A percentile compares a stretch with the other conserved stretches of the same genome.
Evolutionary conservation across 2,797 vertebrate genomes (phyloP).

Genomic region (Eremophila alpestris): DNA sequence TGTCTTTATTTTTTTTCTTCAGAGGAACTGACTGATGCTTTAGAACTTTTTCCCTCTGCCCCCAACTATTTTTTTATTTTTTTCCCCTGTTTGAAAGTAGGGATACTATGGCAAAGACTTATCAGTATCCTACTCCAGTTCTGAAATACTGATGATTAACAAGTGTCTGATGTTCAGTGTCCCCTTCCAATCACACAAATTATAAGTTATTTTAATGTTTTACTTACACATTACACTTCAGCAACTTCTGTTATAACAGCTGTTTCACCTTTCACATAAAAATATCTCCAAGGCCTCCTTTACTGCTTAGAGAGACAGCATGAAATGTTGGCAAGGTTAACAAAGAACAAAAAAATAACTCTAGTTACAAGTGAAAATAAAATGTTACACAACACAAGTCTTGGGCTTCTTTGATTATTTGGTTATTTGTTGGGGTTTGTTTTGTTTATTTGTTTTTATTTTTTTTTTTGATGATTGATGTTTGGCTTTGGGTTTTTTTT

Average conservation of each 20-base stretch:
- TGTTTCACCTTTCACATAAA: background rate
- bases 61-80: no score
- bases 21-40: background rate
- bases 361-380: background rate
- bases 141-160: background rate
- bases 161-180: background rate
- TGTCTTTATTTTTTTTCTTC: background rate
- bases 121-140: background rate
- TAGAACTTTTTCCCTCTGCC: rapidly evolving
- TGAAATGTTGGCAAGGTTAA: background rate
- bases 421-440: background rate
- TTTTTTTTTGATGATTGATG: background rate
- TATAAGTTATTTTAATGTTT: background rate
- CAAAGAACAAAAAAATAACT: background rate
- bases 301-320: background rate
- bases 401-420: background rate
- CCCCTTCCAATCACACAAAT: background rate
- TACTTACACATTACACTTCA: background rate
- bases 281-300: background rate
- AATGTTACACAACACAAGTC: background rate
- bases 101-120: background rate
- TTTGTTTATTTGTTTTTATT: background rate
- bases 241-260: background rate
- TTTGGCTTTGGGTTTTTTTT: background rate
- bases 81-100: background rate